Conservation (phyloP, 35 echinoderm and acorn worm genomes). For the Anneissia japonica region DNA sequence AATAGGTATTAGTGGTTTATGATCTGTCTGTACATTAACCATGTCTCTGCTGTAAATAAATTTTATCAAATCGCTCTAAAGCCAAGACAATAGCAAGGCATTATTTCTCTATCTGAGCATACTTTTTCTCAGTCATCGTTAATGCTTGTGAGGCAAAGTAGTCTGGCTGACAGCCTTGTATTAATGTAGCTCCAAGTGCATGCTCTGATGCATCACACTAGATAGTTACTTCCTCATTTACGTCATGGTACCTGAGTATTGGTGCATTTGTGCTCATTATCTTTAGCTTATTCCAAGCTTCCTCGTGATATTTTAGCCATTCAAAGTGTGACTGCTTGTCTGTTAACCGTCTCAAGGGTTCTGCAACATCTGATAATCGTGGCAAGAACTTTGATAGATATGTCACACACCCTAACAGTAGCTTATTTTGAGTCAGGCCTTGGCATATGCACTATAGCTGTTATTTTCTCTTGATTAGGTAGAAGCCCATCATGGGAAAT, state of each 20-base stretch:
- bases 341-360: constrained; percentile 44
- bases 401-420: constrained; percentile 36
- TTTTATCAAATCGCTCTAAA: constrained; percentile 27
- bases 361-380: constrained; percentile 40
- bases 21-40: constrained; percentile 44
- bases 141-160: constrained; percentile 25
- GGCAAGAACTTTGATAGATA: constrained; percentile 47
- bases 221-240: constrained; percentile 17
- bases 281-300: constrained; percentile 30
- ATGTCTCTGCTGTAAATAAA: constrained; percentile 38
- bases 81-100: constrained; percentile 13
- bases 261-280: constrained; percentile 11
- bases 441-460: constrained; percentile 25
- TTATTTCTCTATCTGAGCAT: constrained; percentile 35
- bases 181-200: constrained; percentile 32
- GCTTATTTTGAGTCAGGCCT: constrained; percentile 16
- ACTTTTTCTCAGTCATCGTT: constrained; percentile 4
- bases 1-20: constrained; percentile 58
- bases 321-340: constrained; percentile 38
- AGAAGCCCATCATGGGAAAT: not conserved
- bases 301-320: constrained; percentile 30
- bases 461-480: constrained; percentile 6
- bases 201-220: constrained; percentile 46
- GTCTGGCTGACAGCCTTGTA: constrained; percentile 40
- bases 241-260: constrained; percentile 48